Evolutionary conservation across 2,797 vertebrate genomes (phyloP), one percentile per base, ranked within the genome.

Genomic region (Bradypodion pumilum): DNA sequence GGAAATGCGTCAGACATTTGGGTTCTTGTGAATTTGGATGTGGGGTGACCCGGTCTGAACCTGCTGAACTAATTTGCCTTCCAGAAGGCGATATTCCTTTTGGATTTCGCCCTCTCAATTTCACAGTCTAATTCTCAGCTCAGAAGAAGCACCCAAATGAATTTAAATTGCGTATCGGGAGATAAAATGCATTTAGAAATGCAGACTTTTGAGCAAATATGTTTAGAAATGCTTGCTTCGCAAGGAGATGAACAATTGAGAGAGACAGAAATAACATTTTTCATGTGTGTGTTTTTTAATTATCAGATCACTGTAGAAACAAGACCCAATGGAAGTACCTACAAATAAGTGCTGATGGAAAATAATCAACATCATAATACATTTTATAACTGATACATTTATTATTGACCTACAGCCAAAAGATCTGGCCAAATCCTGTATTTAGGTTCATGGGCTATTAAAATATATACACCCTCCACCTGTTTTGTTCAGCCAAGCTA

Each of bases 351-450:
- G 40, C 13, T 27, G 16, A 35, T 9, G n/a, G 49, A 52, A 56
- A 60, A 44, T 7, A 23, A 13, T 12, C 27, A 40, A 2, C 23
- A 10, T 12, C 46, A 35, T 15, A 12, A 89, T 66, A 16, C 62
- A 46, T 69, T 84, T 42, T 72, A 74, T 78, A 83, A 32, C 74
- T 86, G 70, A 29, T 78, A 86, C 29, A 74, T 27, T 73, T 25
- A 42, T 23, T 19, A 12, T 29, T 79, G 29, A 66, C 42, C 21
- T 49, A 15, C 23, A 49, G 8, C n/a, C 42, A 19, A 79, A 65
- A 78, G 19, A 66, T 46, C 29, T 66, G 29, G 16, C 2, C 40
- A 46, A 32, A 46, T 44, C 27, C 8, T 40, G 6, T 46, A 32
- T 70, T 35, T 80, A 32, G 21, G 46, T 32, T 46, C 10, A 3